Conservation (phyloP, 2,113 vertebrate species). For the Clupea harengus region DNA sequence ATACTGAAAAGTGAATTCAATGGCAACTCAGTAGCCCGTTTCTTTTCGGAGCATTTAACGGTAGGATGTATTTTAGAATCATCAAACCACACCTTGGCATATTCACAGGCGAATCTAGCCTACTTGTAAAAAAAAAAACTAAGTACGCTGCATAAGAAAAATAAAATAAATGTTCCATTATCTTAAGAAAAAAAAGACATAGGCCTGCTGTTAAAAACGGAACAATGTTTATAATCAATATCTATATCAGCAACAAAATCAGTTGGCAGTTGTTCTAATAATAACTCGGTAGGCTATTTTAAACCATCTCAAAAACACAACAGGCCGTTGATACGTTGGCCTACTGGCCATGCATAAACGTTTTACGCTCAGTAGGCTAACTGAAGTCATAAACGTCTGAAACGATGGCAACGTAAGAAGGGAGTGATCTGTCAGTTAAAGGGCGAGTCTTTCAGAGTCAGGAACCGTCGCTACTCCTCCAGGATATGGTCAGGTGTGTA, state of each 20-base stretch:
- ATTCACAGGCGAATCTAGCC: no score
- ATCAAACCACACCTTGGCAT: no score
- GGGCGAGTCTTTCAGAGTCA: constrained; percentile 41
- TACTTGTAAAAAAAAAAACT: not conserved
- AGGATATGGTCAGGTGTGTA: constrained; percentile 50
- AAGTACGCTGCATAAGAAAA: not conserved
- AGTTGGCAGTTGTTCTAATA: not conserved
- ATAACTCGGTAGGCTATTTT: not conserved
- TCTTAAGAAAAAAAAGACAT: no score
- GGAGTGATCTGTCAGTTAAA: constrained; percentile 34
- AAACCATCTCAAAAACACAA: not conserved
- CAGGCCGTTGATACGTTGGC: not conserved
- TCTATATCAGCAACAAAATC: no score
- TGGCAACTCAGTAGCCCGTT: no score
- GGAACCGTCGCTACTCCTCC: constrained; percentile 41
- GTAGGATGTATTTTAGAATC: no score
- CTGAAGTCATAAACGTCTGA: not conserved
- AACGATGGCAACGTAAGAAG: constrained; percentile 10
- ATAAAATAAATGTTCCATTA: no score
- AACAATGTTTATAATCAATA: no score
- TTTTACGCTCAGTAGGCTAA: not conserved
- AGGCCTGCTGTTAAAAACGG: no score
- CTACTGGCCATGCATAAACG: not conserved
- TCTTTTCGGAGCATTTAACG: no score
- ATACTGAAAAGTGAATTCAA: no score